These are phyloP conservation scores for Caenorhabditis brenneri DNA, from an alignment of 1,140 invertebrate species.

Conservation along the genomic window DNA sequence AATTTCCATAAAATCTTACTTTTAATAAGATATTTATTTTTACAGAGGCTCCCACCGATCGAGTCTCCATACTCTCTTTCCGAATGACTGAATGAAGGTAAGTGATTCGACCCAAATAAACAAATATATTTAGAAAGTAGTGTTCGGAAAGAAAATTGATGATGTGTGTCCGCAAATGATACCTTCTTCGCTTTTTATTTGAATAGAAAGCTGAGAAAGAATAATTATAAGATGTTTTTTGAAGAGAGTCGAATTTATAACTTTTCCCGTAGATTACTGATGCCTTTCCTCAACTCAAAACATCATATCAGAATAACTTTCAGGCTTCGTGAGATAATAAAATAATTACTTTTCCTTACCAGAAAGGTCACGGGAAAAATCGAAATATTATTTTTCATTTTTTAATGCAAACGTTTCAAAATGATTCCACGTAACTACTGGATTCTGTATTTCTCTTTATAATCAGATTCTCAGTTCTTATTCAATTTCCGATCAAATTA, in stretches of 20 bases:
- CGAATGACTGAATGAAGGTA: not conserved
- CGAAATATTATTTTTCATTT: too few relatives aligned
- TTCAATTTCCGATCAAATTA: not conserved
- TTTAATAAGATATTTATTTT: not conserved
- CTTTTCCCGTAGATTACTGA: too few relatives aligned
- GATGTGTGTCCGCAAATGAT: not conserved
- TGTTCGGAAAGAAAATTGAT: not conserved
- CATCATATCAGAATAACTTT: too few relatives aligned
- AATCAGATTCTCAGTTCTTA: not conserved
- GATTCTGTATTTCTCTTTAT: not conserved
- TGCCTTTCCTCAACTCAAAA: too few relatives aligned
- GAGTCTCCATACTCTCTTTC: not conserved
- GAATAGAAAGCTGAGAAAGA: too few relatives aligned
- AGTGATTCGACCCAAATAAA: conserved; percentile 36
- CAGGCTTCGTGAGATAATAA: too few relatives aligned
- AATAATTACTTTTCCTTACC: too few relatives aligned
- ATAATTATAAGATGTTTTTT: too few relatives aligned
- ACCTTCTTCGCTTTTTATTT: not conserved
- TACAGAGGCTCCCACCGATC: not conserved
- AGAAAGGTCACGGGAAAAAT: too few relatives aligned
- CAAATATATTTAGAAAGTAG: not conserved
- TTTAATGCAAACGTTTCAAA: too few relatives aligned
- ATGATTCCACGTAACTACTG: not conserved
- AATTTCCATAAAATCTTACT: not conserved
- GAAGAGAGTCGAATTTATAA: too few relatives aligned